Percentiles rank a stretch among this genome's conserved stretches.
Evolutionary conservation across 2,888 invertebrate genomes (phyloP).

Genomic region (Troglohyphantes excavatus): DNA sequence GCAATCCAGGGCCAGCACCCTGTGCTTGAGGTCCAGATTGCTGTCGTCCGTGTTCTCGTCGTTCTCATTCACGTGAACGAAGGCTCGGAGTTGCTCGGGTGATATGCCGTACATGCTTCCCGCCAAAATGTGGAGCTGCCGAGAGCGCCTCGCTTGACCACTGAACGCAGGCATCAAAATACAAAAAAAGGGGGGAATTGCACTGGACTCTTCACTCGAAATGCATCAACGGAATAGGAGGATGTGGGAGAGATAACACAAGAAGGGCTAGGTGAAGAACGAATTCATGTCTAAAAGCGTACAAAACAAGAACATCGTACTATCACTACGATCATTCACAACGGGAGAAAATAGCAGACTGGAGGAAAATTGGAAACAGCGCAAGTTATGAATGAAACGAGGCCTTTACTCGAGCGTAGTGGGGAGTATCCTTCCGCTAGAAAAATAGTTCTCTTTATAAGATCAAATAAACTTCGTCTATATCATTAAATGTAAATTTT

Average conservation of each 20-base stretch:
- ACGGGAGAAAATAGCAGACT: conserved; percentile 16
- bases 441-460: conserved; percentile 4
- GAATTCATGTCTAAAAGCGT: conserved; percentile 15
- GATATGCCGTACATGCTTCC: conserved; percentile 78
- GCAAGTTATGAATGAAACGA: conserved; percentile 74
- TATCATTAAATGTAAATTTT: not conserved
- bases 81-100: conserved; percentile 71
- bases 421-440: conserved; percentile 37
- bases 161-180: conserved; percentile 77
- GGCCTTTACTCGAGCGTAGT: conserved; percentile 3
- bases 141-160: conserved; percentile 81
- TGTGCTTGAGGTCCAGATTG: conserved; percentile 59
- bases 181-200: conserved; percentile 9
- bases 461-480: not conserved
- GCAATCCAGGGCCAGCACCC: conserved; percentile 86
- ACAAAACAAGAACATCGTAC: conserved; percentile 25
- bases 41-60: conserved; percentile 74
- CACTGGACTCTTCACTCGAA: conserved; percentile 17
- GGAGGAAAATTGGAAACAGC: conserved; percentile 40
- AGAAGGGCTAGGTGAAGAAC: not conserved
- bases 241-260: not conserved
- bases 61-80: conserved; percentile 63
- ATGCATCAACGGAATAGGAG: not conserved
- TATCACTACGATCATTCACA: conserved; percentile 31
- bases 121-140: conserved; percentile 75